Base-by-base conservation (phyloP, 2,113 vertebrate genomes). In the Xenotilapia flavipinnis region DNA sequence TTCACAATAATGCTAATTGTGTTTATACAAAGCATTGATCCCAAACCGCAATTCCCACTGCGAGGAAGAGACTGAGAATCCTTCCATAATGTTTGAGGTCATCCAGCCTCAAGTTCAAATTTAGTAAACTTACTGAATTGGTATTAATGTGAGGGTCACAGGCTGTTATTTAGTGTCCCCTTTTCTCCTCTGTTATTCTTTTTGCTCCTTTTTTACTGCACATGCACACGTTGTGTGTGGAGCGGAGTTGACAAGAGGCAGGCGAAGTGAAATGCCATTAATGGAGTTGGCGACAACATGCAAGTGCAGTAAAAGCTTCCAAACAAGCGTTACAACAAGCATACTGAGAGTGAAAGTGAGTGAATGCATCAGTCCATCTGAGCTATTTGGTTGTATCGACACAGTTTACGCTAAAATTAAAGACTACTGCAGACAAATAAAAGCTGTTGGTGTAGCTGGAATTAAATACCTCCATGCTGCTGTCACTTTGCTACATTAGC, bases 1-100 rank as follows among this genome's bases (percentile, higher is more conserved):
- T 62, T 65, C 17, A 73, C 38, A 45, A 26, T 26, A 73, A 73
- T 73, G 13, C 38, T 73, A 73, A 73, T 17, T 73, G 68, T 45
- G 0, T 15, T 15, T 47, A 11, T 73, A 45, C 6, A 26, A 28
- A 75, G 9, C 21, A 7, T 0, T 9, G 14, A 5, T 47, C 40
- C 23, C 21, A 47, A 26, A 45, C 38, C 1, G n/a, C 9, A 47
- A 73, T 17, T 10, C 21, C 40, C 21, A 2, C 40, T 28, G 21
- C 28, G 14, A 45, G 21, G 40, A 73, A 73, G n/a, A 17, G 38
- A 45, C 38, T 26, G 21, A 11, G 3, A 73, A 73, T 73, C 21
- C 1, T 73, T 45, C 14, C 21, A 45, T 17, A 3, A 26, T 73
- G 13, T 73, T 26, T 45, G 3, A 28, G 68, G 68, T 73, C 1